A percentile compares a stretch with the other conserved stretches of the same genome.
These are phyloP conservation scores for Poicephalus gulielmi DNA, from an alignment of 2,113 vertebrate genomes.

Conservation along the genomic window DNA sequence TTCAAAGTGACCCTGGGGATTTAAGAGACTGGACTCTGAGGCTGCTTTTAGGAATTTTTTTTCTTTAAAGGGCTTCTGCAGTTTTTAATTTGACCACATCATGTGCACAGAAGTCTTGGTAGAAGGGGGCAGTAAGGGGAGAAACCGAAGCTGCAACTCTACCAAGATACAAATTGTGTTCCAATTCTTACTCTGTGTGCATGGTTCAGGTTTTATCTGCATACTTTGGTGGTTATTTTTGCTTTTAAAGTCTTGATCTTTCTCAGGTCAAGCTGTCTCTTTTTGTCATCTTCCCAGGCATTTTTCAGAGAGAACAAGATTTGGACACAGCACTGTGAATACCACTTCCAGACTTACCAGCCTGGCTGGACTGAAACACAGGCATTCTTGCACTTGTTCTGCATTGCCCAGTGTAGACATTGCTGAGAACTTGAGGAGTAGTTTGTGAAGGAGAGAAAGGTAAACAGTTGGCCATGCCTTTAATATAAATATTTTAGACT, in stretches of 20 bases:
- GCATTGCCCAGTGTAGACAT: rapidly evolving
- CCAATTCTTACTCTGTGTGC: background rate
- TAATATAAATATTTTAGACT: background rate
- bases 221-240: background rate
- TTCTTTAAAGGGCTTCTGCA: background rate
- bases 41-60: background rate
- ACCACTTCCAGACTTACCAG: background rate
- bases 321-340: background rate
- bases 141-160: background rate
- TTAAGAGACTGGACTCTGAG: background rate
- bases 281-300: background rate
- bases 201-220: background rate
- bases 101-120: background rate
- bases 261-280: background rate
- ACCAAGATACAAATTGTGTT: background rate
- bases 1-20: background rate
- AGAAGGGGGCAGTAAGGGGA: background rate
- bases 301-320: background rate
- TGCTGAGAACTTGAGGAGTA: background rate
- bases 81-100: background rate
- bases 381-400: background rate
- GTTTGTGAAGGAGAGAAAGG: background rate
- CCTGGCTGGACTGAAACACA: background rate
- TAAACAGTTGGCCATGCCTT: background rate
- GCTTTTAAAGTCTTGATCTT: background rate